Percentiles rank a stretch among this genome's conserved stretches.
phyloP scores from a whole-genome alignment of 2,797 vertebrate genomes.

The Gobionotothen gibberifrons region DNA sequence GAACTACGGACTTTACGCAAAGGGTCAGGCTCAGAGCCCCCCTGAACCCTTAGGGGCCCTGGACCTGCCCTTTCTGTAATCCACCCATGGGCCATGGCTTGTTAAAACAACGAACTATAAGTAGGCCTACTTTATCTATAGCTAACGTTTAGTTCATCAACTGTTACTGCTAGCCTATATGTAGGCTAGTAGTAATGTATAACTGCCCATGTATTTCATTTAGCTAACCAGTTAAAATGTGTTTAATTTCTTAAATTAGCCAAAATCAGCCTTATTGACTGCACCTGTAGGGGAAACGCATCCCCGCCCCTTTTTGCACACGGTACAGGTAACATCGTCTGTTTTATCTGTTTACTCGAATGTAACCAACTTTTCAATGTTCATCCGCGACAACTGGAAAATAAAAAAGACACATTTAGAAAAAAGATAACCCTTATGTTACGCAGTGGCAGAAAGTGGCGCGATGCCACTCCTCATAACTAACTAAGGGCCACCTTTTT shows the following conservation, averaged over 20 bases:
- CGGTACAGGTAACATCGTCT: neutral
- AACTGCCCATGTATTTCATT: neutral
- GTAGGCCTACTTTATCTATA: neutral
- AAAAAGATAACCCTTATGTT: neutral
- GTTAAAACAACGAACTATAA: too few species aligned
- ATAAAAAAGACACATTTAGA: neutral
- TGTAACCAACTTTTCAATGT: neutral
- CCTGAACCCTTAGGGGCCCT: too few species aligned
- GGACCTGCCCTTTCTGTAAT: too few species aligned
- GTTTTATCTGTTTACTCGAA: neutral
- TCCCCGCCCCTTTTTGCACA: neutral
- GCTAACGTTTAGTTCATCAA: neutral
- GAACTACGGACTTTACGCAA: too few species aligned
- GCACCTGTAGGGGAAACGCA: neutral
- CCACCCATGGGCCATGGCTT: too few species aligned
- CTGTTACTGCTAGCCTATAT: too few species aligned
- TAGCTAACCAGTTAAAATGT: neutral
- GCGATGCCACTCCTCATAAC: slow-evolving; percentile 67
- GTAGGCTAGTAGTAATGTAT: neutral
- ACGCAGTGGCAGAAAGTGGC: slow-evolving; percentile 4
- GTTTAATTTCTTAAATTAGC: neutral
- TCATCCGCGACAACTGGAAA: neutral
- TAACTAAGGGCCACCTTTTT: slow-evolving; percentile 54
- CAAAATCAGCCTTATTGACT: neutral
- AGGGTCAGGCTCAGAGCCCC: too few species aligned